Evolutionary conservation across 1,140 invertebrate genomes (phyloP).

Genomic region (Cylas formicarius): DNA sequence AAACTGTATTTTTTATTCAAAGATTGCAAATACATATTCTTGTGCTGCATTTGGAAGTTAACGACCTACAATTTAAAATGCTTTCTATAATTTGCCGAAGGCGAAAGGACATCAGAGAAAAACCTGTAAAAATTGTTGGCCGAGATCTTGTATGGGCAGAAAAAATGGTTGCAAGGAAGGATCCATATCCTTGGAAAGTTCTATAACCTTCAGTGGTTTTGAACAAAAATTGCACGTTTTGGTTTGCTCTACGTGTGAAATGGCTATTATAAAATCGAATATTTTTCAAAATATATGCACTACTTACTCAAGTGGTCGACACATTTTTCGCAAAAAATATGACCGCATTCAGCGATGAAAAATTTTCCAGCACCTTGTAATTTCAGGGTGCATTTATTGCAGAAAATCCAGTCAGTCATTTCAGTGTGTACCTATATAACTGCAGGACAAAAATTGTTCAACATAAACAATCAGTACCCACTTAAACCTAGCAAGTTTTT

Average conservation of each 20-base stretch:
- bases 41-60: constrained; percentile 28
- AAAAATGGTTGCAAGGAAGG: constrained; percentile 23
- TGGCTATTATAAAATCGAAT: constrained; percentile 4
- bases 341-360: constrained; percentile 31
- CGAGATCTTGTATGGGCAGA: constrained; percentile 18
- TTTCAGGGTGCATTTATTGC: constrained; percentile 30
- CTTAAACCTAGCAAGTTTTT: no score
- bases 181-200: constrained; percentile 28
- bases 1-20: constrained; percentile 26
- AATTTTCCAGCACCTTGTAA: constrained; percentile 21
- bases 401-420: constrained; percentile 31
- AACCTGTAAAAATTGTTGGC: constrained; percentile 24
- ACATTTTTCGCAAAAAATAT: constrained; percentile 32
- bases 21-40: constrained; percentile 14
- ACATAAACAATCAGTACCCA: no score
- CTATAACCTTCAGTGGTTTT: constrained; percentile 17
- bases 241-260: constrained; percentile 13
- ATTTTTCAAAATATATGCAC: constrained; percentile 2
- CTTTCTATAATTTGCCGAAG: neutral
- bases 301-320: constrained; percentile 23
- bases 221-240: constrained; percentile 24
- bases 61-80: constrained; percentile 2
- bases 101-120: neutral
- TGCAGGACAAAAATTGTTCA: no score
- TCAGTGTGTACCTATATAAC: no score